Evolutionary conservation across 2,888 invertebrate species (phyloP), one percentile per base, ranked within the genome.

Genomic region (Neria commutata): DNA sequence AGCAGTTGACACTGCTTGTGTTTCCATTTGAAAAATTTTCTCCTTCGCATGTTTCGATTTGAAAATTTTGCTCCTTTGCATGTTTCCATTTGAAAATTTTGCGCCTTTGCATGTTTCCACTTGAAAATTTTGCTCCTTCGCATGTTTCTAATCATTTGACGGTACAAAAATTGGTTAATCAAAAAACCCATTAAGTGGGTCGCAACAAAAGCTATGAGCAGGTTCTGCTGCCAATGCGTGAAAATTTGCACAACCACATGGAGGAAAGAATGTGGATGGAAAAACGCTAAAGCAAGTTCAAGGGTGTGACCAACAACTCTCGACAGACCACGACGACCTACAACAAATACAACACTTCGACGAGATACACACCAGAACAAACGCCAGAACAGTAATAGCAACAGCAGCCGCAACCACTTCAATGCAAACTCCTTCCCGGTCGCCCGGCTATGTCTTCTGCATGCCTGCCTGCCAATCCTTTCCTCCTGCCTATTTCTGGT

Each of bases 171-270:
- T n/a, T n/a, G n/a, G n/a, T n/a, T n/a, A n/a, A n/a, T n/a, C n/a
- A n/a, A n/a, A n/a, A n/a, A n/a, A n/a, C n/a, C 58, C 91, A 94
- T 80, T 95, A 87, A 76, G 98, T 98, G 8, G 97, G 90, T 0
- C 98, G 99, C 83, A 98, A 98, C 81, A 92, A 96, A 77, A 91
- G 83, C 75, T 98, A 99, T 76, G 96, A 98, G 76, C 98, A 95
- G 84, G 90, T 96, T 0, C 79, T 97, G 57, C 85, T 97, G 0
- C 94, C 94, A 0, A 91, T 91, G 83, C 85, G 87, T 5, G 85
- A 89, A 0, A 86, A 87, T 67, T 88, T 89, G 47, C 86, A n/a
- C n/a, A n/a, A n/a, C n/a, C n/a, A n/a, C n/a, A n/a, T n/a, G n/a
- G n/a, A n/a, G n/a, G n/a, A 34, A n/a, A 10, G 29, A 11, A 10